Base-by-base conservation (phyloP, 2,888 invertebrate genomes). In the Celastrina argiolus region DNA sequence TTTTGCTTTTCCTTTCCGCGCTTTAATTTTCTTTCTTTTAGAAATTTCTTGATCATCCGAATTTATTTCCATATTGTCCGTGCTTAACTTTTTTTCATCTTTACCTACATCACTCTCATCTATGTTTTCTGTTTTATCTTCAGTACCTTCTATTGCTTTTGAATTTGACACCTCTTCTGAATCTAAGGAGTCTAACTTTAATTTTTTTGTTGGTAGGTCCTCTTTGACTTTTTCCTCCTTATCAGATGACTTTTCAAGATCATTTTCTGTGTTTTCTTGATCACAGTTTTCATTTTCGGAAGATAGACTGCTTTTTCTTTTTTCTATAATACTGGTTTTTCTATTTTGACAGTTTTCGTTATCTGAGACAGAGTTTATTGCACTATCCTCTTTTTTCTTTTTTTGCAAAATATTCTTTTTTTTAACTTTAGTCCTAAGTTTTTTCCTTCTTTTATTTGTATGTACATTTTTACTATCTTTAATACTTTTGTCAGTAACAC, bases 281-380 rank as follows among this genome's bases (percentile, higher is more conserved):
- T 85, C 84, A n/a, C 85, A 85, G 63, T 85, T 83, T 56, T 88
- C 89, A 66, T 85, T 83, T 58, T 89, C 89, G 26, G 90, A 89
- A 0, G 89, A 89, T 16, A 91, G 83, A 79, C 89, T 88, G 69
- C 87, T 90, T 76, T 90, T 88, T 70, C 88, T 80, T 67, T 87
- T 88, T 71, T 88, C 85, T 73, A 85, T 83, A 76, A 88, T 86
- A 82, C 81, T 82, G 75, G 84, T 79, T 85, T 89, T 90, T 81
- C 78, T 85, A 76, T 86, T 84, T 67, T 83, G 84, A 75, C 81
- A 76, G 71, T 79, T 84, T 69, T 87, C 87, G 73, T 80, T 81
- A 74, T 84, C 85, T 63, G 81, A 74, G 45, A 81, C 72, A 63
- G 82, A 80, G 71, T 82, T 85, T 68, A 80, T 74, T 71, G 81